Evolutionary conservation across 1,140 invertebrate genomes (phyloP), one percentile per base, ranked within the genome.

Genomic region (Maconellicoccus hirsutus): DNA sequence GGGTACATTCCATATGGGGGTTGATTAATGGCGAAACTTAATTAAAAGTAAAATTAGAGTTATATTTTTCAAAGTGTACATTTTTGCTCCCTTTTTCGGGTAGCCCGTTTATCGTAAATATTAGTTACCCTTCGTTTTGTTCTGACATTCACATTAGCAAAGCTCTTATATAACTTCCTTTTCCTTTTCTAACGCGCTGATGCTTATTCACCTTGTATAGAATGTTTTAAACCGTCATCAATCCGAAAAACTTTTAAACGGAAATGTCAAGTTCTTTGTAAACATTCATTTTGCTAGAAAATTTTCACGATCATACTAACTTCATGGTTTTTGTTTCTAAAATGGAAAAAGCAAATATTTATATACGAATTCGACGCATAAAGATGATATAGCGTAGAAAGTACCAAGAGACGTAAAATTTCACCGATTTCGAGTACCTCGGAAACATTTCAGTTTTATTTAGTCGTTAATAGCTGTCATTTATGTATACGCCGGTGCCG

Each of bases 1-100:
- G 61, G 21, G 25, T 66, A 66, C 61, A 66, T 66, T 66, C 61
- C 61, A 66, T 66, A 66, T 66, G 61, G 61, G 22, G 61, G 61
- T 66, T 66, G 61, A 66, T 66, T 66, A 66, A 66, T 66, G 61
- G 61, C 61, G 19, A 66, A 66, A 66, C 61, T 66, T 66, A 66
- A 66, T 66, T 66, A 66, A 66, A 66, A 66, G 61, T 66, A 66
- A 66, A 66, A 66, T 66, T 66, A 66, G 61, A 66, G 61, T 66
- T 66, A 66, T 66, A 66, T 66, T 66, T 66, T 66, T 66, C 61
- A 66, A 66, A 66, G 61, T 66, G 61, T 66, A 66, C 61, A 23
- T 25, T 66, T 66, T 66, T 66, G 21, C 61, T 26, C 25, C 61
- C 25, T 66, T 66, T 66, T 66, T 66, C 4, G 22, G 21, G 14